These are phyloP conservation scores for Rachycentron canadum DNA, from an alignment of 2,797 vertebrate species.

Conservation along the genomic window DNA sequence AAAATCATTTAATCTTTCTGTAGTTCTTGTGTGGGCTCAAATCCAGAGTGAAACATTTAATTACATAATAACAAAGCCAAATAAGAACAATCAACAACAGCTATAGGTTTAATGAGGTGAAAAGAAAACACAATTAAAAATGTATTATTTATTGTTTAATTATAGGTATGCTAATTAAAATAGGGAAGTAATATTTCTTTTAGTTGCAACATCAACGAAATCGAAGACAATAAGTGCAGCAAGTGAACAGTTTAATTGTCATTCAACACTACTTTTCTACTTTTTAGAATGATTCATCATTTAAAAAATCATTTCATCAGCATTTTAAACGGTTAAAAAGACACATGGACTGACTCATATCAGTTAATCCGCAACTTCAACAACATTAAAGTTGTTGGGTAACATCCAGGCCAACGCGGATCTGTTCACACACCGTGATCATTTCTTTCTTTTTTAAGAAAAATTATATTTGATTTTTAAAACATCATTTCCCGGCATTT, in stretches of 20 bases:
- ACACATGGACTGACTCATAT: neutral
- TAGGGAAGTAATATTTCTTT: constrained; percentile 16
- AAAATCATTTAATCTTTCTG: neutral
- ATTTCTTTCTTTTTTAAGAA: constrained; percentile 5
- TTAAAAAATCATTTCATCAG: neutral
- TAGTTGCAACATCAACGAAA: constrained; percentile 36
- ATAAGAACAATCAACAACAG: constrained; percentile 66
- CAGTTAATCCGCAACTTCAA: neutral
- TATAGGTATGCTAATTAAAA: constrained; percentile 60
- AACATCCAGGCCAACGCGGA: constrained; percentile 20
- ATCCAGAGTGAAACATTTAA: constrained; percentile 49
- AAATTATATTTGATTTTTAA: neutral
- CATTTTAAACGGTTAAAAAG: neutral
- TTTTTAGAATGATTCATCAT: neutral
- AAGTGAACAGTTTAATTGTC: constrained; percentile 17
- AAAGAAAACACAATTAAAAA: constrained; percentile 70
- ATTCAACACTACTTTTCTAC: neutral
- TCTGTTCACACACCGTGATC: neutral
- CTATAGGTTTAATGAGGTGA: constrained; percentile 56
- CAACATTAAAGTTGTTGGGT: neutral
- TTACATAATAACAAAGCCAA: constrained; percentile 50
- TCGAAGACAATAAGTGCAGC: constrained; percentile 17
- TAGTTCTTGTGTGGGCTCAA: constrained; percentile 32
- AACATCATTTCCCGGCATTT: neutral
- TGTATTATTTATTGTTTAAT: constrained; percentile 70